Percentiles rank a stretch among this genome's conserved stretches.
phyloP scores from a whole-genome alignment of 1,140 invertebrate species.

The Papilio helenus region DNA sequence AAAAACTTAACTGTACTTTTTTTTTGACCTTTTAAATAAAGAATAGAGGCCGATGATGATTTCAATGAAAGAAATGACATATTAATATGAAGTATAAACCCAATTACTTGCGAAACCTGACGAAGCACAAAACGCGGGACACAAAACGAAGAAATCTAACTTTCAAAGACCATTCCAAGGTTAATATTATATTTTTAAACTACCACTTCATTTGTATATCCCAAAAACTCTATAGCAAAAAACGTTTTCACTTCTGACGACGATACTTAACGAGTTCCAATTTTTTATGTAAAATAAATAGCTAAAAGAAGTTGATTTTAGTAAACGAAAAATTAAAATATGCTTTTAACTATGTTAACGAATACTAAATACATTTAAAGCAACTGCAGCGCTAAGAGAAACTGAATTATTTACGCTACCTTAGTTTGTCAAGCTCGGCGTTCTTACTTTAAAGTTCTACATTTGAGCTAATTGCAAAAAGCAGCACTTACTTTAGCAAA shows the following conservation, averaged over 20 bases:
- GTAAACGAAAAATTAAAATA: constrained; percentile 5
- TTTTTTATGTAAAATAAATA: background rate
- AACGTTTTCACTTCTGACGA: background rate
- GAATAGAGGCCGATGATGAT: too few species aligned
- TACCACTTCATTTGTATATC: background rate
- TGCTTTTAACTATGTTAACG: constrained; percentile 7
- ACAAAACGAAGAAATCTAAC: background rate
- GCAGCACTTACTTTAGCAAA: background rate
- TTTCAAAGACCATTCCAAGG: background rate
- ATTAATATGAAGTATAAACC: background rate
- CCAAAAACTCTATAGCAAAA: background rate
- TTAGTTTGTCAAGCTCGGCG: constrained; percentile 9
- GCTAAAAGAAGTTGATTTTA: background rate
- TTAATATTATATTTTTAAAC: background rate
- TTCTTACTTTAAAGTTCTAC: constrained; percentile 12
- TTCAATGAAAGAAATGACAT: too few species aligned
- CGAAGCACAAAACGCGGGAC: too few species aligned
- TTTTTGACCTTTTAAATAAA: too few species aligned
- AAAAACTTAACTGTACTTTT: too few species aligned
- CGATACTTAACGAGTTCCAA: background rate
- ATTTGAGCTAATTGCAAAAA: constrained; percentile 18
- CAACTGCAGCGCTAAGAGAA: background rate
- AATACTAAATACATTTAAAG: constrained; percentile 5
- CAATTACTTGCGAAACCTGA: background rate
- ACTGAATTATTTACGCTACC: constrained; percentile 20